Evolutionary conservation across 2,888 invertebrate species (phyloP).

Genomic region (Leistus spinibarbis): DNA sequence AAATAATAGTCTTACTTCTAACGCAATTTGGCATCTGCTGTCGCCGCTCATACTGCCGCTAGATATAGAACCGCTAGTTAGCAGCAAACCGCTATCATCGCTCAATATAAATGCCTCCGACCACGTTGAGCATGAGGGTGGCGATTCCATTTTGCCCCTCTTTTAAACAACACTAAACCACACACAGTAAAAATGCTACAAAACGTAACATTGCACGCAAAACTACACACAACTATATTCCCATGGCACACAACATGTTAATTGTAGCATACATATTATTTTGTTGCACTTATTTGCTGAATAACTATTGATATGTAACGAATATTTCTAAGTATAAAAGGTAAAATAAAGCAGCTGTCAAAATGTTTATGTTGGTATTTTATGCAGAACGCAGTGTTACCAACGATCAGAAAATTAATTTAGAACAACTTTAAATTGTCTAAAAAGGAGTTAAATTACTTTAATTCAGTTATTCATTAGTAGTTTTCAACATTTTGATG

Average conservation of each 20-base stretch:
- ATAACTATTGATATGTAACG: constrained; percentile 36
- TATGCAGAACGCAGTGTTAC: background rate
- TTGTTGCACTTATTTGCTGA: constrained; percentile 15
- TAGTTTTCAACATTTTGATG: no score
- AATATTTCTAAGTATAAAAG: constrained; percentile 25
- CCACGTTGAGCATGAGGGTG: constrained; percentile 75
- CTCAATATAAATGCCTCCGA: constrained; percentile 75
- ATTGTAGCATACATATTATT: background rate
- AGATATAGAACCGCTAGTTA: constrained; percentile 75
- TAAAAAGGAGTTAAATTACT: no score
- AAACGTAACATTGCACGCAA: background rate
- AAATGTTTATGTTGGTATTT: constrained; percentile 6
- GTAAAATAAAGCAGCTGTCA: constrained; percentile 37
- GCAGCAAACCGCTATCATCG: constrained; percentile 76
- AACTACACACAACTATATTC: background rate
- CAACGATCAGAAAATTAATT: background rate
- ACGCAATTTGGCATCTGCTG: constrained; percentile 70
- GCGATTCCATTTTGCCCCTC: constrained; percentile 71
- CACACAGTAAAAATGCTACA: background rate
- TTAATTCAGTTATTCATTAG: no score
- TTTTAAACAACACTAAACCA: constrained; percentile 14
- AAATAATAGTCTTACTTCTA: constrained; percentile 63
- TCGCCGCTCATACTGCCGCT: constrained; percentile 75
- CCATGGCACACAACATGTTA: background rate
- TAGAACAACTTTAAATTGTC: no score